Base-by-base conservation (phyloP, 2,797 vertebrate genomes). In the Cyprinodon diabolis region DNA sequence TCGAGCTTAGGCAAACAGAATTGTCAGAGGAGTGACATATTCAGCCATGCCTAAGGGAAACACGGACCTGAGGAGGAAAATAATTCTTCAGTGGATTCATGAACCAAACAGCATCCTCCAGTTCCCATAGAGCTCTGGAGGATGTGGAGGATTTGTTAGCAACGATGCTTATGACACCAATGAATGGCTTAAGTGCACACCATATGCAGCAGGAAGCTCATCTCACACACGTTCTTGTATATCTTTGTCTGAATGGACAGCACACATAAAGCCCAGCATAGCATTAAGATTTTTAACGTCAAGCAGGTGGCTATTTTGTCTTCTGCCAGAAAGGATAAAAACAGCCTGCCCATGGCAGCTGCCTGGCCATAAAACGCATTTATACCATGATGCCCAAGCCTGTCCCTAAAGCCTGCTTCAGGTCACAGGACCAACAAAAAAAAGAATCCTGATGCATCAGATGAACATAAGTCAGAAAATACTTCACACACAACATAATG, bases 291-390 rank as follows among this genome's bases (percentile, higher is more conserved):
- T 92, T 74, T 92, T 93, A 86, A 86, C 75, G 73, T 87, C 80
- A 89, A 92, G 91, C 94, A 95, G 95, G 93, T 94, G 95, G 94
- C 89, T 84, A 69, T 87, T 92, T 90, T 91, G 89, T 87, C 89
- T 81, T 84, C 79, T 86, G 90, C 92, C 93, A 93, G 91, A 90
- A 92, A 87, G 81, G 87, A 91, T 90, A 91, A 94, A 91, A 89
- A 77, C 90, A 89, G 86, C 83, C 89, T 87, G 87, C 90, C 81
- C 85, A 84, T 82, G 68, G 92, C 94, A 95, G 94, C 94, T 95
- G 94, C 90, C 90, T 86, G 76, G 69, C 84, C 86, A 90, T 95
- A 94, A 95, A 95, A 94, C 89, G 93, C 93, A 94, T 94, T 93
- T 94, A 94, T 87, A 91, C 89, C 87, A 92, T 94, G 89, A 94